A percentile compares a stretch with the other conserved stretches of the same genome.
phyloP scores from a whole-genome alignment of 2,113 vertebrate species.

The Cercocebus atys region DNA sequence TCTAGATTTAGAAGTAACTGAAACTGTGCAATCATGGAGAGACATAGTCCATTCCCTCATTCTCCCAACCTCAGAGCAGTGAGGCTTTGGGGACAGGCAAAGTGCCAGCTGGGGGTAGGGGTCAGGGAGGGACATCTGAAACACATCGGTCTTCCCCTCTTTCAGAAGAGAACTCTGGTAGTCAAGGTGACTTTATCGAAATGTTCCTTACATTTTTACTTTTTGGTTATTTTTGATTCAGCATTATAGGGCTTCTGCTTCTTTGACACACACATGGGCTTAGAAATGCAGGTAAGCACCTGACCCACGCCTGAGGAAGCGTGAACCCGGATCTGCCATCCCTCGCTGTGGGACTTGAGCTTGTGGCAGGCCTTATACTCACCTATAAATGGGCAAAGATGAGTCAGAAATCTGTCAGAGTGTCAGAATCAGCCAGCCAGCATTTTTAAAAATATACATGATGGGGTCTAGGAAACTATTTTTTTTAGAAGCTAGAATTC shows the following conservation, averaged over 20 bases:
- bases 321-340: not conserved
- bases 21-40: not conserved
- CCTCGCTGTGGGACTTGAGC: not conserved
- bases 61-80: not conserved
- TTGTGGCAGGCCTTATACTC: not conserved
- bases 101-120: no score
- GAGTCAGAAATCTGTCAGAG: not conserved
- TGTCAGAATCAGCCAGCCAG: not conserved
- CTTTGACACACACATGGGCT: not conserved
- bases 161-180: not conserved
- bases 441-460: not conserved
- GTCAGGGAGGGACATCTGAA: fast-evolving
- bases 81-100: not conserved
- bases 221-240: not conserved
- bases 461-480: not conserved
- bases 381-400: not conserved
- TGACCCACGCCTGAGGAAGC: not conserved
- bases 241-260: not conserved
- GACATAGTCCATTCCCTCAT: not conserved
- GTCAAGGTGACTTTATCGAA: not conserved
- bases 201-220: not conserved
- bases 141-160: not conserved
- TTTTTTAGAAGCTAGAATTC: slow-evolving; percentile 21
- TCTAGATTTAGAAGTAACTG: slow-evolving; percentile 19
- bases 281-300: not conserved